These are phyloP conservation scores for Andrena fulva DNA, from an alignment of 2,888 invertebrate species.

Conservation along the genomic window DNA sequence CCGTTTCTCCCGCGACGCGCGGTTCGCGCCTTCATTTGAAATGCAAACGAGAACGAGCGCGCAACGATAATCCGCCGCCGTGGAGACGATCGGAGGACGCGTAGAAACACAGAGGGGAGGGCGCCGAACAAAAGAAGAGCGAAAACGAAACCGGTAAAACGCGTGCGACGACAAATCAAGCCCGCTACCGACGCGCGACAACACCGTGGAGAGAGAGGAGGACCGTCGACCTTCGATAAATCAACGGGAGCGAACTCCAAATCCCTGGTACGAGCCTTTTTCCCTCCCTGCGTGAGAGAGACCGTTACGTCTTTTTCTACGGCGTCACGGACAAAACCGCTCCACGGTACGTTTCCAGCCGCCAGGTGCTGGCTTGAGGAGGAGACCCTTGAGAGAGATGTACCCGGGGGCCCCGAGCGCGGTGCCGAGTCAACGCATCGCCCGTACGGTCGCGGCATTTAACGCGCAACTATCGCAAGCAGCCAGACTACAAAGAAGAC, in stretches of 20 bases:
- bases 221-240: conserved; percentile 39
- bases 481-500: conserved; percentile 15
- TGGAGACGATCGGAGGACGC: background rate
- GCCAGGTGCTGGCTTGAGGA: conserved; percentile 1
- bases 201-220: background rate
- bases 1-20: background rate
- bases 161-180: conserved; percentile 25
- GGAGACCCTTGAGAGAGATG: no score
- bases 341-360: background rate
- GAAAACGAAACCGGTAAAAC: conserved; percentile 24
- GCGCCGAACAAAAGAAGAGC: background rate
- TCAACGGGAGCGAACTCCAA: conserved; percentile 13
- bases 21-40: background rate
- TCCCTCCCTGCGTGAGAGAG: conserved; percentile 24
- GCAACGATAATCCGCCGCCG: background rate
- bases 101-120: background rate
- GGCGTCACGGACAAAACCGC: background rate
- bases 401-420: no score
- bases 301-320: conserved; percentile 50
- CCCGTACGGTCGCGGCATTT: background rate
- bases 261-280: conserved; percentile 41
- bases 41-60: background rate
- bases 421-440: background rate
- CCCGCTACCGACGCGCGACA: background rate
- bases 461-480: background rate